Evolutionary conservation across 2,113 vertebrate species (phyloP).

Genomic region (Takifugu flavidus): DNA sequence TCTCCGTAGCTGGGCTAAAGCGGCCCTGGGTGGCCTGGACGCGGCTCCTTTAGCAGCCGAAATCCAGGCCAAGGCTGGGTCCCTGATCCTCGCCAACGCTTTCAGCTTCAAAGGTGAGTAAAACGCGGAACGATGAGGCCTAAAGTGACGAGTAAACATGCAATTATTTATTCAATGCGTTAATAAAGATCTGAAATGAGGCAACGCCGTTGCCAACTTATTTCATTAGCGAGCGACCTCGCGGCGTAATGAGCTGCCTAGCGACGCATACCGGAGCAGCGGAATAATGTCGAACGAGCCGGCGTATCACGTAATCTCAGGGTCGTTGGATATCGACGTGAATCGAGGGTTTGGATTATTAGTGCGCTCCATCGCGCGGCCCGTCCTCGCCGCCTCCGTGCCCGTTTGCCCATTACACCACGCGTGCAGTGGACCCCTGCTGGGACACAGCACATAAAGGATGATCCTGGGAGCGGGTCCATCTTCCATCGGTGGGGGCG

Average conservation of each 20-base stretch:
- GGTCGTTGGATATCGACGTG: no score
- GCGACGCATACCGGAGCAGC: no score
- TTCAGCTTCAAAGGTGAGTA: constrained; percentile 67
- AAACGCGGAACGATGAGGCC: neutral
- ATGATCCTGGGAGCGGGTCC: constrained; percentile 69
- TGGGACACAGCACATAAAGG: constrained; percentile 69
- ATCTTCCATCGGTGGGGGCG: constrained; percentile 69
- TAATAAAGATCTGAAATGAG: neutral
- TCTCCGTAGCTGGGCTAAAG: constrained; percentile 59
- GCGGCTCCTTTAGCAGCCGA: constrained; percentile 26
- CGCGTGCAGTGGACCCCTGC: constrained; percentile 42
- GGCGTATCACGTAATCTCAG: no score
- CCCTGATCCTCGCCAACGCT: constrained; percentile 54
- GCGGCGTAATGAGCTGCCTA: constrained; percentile 7
- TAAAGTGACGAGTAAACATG: constrained; percentile 1
- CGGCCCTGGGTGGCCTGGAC: constrained; percentile 39
- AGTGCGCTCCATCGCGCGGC: no score
- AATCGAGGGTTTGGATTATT: no score
- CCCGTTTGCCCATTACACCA: constrained; percentile 8
- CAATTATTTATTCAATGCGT: neutral
- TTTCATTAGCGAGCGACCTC: constrained; percentile 3
- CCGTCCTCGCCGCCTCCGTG: no score
- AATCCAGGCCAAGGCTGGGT: constrained; percentile 50
- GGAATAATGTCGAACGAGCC: no score
- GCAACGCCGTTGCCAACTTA: neutral